Conservation (phyloP, 2,888 invertebrate species). For the Bruchidius siliquastri region DNA sequence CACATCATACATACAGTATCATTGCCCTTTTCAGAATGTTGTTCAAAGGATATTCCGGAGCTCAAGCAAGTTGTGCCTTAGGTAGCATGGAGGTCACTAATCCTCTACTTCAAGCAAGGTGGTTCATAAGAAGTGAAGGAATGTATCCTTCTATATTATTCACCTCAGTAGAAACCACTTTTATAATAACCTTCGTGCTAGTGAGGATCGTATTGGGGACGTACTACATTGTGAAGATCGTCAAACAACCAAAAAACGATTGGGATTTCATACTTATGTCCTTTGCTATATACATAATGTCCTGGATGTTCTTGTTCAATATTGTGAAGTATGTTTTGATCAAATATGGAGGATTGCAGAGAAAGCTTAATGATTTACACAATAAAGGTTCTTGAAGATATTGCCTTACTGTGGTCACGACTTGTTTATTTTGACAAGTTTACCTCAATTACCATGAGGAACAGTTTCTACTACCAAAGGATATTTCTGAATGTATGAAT, state of each 20-base stretch:
- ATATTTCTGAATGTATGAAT: too few relatives aligned
- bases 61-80: slow-evolving; percentile 53
- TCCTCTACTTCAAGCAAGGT: slow-evolving; percentile 58
- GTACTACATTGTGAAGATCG: slow-evolving; percentile 46
- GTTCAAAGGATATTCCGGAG: slow-evolving; percentile 49
- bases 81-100: slow-evolving; percentile 59
- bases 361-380: slow-evolving; percentile 3
- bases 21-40: slow-evolving; percentile 52
- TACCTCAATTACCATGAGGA: too few relatives aligned
- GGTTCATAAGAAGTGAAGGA: slow-evolving; percentile 56
- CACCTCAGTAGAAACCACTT: slow-evolving; percentile 50
- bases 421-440: too few relatives aligned
- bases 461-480: too few relatives aligned
- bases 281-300: slow-evolving; percentile 38
- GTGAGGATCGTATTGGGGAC: slow-evolving; percentile 54
- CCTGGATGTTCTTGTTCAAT: slow-evolving; percentile 40
- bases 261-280: slow-evolving; percentile 37
- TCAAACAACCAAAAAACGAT: slow-evolving; percentile 47
- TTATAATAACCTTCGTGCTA: slow-evolving; percentile 50
- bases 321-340: slow-evolving; percentile 34
- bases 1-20: slow-evolving; percentile 54
- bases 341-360: slow-evolving; percentile 26
- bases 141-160: slow-evolving; percentile 48
- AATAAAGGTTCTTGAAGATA: slow-evolving; percentile 5
- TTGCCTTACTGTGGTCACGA: not conserved